Evolutionary conservation across 2,888 invertebrate species (phyloP).

Genomic region (Andrena bicolor): DNA sequence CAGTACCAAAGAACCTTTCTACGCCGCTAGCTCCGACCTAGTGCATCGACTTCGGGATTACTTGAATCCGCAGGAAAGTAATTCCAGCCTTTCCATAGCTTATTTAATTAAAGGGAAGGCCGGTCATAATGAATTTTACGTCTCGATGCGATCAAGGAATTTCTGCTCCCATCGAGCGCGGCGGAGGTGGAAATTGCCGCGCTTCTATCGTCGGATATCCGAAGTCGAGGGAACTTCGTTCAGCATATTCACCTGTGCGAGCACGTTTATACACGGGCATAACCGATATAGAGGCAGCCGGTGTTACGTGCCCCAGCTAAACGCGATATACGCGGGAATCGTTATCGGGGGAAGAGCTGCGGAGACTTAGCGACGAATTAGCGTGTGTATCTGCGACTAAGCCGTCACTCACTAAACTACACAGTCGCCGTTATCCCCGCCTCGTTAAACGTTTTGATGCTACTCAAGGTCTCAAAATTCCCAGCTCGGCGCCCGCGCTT

Average conservation of each 20-base stretch:
- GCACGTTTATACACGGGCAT: slow-evolving; percentile 39
- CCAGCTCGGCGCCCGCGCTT: neutral
- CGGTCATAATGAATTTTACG: slow-evolving; percentile 43
- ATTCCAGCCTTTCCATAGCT: neutral
- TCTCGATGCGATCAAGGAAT: slow-evolving; percentile 46
- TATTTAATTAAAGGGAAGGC: slow-evolving; percentile 48
- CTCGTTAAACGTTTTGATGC: slow-evolving; percentile 47
- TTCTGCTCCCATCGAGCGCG: slow-evolving; percentile 35
- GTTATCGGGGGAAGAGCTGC: slow-evolving; percentile 33
- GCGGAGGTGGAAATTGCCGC: slow-evolving; percentile 53
- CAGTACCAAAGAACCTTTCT: neutral
- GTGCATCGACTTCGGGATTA: neutral
- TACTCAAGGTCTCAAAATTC: slow-evolving; percentile 21
- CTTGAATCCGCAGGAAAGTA: slow-evolving; percentile 5
- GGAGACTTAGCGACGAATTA: slow-evolving; percentile 57
- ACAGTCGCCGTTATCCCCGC: slow-evolving; percentile 33
- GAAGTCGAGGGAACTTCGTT: slow-evolving; percentile 58
- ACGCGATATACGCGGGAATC: slow-evolving; percentile 34
- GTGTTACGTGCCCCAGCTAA: slow-evolving; percentile 26
- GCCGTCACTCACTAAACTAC: slow-evolving; percentile 43
- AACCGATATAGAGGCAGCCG: slow-evolving; percentile 30
- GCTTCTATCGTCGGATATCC: slow-evolving; percentile 61
- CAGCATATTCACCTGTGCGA: slow-evolving; percentile 40
- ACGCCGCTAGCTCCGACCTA: neutral
- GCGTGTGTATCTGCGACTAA: slow-evolving; percentile 56